Base-by-base conservation (phyloP, 2,113 vertebrate genomes). In the Thunnus thynnus region DNA sequence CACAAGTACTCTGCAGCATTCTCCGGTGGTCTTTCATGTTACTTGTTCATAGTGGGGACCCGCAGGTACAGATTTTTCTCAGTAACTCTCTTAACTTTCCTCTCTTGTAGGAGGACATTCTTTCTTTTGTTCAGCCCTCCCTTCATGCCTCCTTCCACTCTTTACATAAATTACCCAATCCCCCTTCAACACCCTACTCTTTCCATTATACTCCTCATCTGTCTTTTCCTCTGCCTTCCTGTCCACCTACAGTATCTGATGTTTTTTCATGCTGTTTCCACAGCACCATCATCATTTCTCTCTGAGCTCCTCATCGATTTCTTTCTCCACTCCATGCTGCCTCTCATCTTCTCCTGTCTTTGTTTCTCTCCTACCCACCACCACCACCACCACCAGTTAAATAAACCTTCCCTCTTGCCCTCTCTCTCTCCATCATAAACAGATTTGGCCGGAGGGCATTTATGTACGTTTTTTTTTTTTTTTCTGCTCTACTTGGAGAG, bases 281-380 rank as follows among this genome's bases (percentile, higher is more conserved):
- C 20, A 80, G 64, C 80, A 58, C 56, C 58, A 58, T 79, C 72
- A 67, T 87, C 50, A 84, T 72, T 83, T 83, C 68, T 83, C 67
- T 82, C 52, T 72, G 65, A 86, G 82, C 69, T 78, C 18, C 57
- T 78, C 54, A 90, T 89, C 69, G 79, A 87, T 88, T 88, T 88
- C 60, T 83, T 61, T 83, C 65, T 56, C 56, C 25, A 41, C 69
- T 84, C 65, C 8, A 14, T 1, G 5, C 72, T 80, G 63, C 52
- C 30, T 84, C 71, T 85, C 75, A 67, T 89, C 74, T 69, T 76
- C 56, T 76, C 16, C 68, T 54, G 3, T 67, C 58, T 67, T 68
- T 83, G 41, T 81, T 74, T 79, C 57, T 78, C 76, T 76, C n/a
- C 67, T 58, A 50, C 80, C 67, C 72, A 76, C 66, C 63, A 73